phyloP scores from a whole-genome alignment of 2,797 vertebrate genomes.

The Tadarida brasiliensis region DNA sequence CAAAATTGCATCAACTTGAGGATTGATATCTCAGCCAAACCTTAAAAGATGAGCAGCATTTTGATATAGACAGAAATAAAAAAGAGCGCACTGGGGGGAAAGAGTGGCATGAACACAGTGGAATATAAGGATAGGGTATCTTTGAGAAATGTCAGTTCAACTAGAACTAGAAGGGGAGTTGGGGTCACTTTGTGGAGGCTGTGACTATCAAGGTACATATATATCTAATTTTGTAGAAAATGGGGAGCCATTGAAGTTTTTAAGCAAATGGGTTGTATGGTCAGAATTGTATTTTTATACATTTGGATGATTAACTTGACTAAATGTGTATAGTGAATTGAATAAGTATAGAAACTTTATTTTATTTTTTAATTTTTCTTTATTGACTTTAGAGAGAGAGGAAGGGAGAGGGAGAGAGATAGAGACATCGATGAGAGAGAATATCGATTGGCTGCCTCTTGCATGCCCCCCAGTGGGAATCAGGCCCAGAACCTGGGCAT shows the following conservation, averaged over 20 bases:
- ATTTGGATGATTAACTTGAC: not conserved
- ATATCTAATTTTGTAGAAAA: not conserved
- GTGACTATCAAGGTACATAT: not conserved
- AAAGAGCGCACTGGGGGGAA: not conserved
- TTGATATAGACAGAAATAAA: slow-evolving; percentile 5
- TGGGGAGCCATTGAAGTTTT: not conserved
- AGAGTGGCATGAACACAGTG: not conserved
- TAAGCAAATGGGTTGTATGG: not conserved
- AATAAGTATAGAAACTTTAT: not conserved
- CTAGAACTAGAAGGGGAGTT: not conserved
- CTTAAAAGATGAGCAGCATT: slow-evolving; percentile 29
- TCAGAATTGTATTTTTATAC: slow-evolving; percentile 28
- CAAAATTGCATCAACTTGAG: slow-evolving; percentile 35
- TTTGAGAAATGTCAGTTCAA: not conserved
- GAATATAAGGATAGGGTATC: not conserved
- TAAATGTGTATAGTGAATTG: not conserved
- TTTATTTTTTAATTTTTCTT: no score
- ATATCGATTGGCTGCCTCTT: no score
- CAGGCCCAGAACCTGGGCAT: no score
- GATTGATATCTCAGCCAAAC: slow-evolving; percentile 13
- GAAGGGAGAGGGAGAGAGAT: no score
- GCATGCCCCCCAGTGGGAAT: no score
- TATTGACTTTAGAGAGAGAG: no score
- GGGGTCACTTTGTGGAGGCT: not conserved
- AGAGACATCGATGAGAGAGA: no score